These are phyloP conservation scores for Polypterus senegalus DNA, from an alignment of 2,113 vertebrate species.

Conservation along the genomic window DNA sequence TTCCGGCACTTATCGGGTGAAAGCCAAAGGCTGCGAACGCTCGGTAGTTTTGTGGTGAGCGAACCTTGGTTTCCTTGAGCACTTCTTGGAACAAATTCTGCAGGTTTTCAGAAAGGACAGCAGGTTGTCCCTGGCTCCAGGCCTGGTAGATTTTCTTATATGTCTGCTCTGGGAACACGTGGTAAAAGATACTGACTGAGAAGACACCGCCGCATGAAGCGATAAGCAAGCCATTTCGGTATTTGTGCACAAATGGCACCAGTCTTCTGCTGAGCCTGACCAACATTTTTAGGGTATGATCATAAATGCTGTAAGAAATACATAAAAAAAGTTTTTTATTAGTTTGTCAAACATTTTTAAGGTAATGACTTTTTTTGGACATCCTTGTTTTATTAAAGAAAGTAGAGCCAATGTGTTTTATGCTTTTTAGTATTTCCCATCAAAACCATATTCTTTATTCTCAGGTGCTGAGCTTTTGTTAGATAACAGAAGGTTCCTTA, in stretches of 20 bases:
- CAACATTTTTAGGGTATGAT: neutral
- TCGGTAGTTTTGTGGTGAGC: constrained; percentile 38
- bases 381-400: too few species aligned
- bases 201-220: constrained; percentile 67
- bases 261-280: constrained; percentile 40
- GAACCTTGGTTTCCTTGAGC: constrained; percentile 47
- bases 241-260: constrained; percentile 56
- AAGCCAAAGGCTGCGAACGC: constrained; percentile 77
- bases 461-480: too few species aligned
- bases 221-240: constrained; percentile 51
- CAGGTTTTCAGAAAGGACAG: constrained; percentile 43
- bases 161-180: constrained; percentile 56
- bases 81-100: constrained; percentile 58
- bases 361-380: constrained; percentile 3
- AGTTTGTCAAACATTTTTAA: constrained; percentile 16
- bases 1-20: constrained; percentile 70
- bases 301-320: neutral
- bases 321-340: constrained; percentile 13
- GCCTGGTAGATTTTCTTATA: constrained; percentile 68
- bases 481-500: too few species aligned
- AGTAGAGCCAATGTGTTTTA: too few species aligned
- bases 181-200: constrained; percentile 59
- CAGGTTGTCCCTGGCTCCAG: constrained; percentile 63
- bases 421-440: too few species aligned
- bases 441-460: too few species aligned